Conservation (phyloP, 2,113 vertebrate species). For the Chionomys nivalis region DNA sequence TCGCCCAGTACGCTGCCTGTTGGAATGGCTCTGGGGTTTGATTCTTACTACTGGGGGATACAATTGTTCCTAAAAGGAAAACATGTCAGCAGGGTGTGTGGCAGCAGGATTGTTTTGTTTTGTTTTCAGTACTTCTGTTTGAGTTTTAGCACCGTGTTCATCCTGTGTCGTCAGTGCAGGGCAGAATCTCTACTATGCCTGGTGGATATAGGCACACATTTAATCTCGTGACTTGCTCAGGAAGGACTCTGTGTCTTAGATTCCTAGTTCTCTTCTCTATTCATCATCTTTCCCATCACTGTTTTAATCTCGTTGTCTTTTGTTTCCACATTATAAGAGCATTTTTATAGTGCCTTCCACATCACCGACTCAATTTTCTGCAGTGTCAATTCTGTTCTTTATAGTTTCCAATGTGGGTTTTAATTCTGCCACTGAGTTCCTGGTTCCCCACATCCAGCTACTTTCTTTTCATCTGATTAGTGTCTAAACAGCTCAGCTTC, state of each 20-base stretch:
- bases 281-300: slow-evolving; percentile 45
- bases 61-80: slow-evolving; percentile 27
- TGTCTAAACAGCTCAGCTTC: slow-evolving; percentile 60
- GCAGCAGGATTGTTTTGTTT: not conserved
- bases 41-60: not conserved
- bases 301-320: slow-evolving; percentile 72
- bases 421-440: slow-evolving; percentile 55
- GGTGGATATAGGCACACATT: slow-evolving; percentile 44
- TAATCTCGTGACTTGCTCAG: slow-evolving; percentile 21
- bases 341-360: slow-evolving; percentile 71
- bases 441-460: slow-evolving; percentile 2
- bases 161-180: not conserved
- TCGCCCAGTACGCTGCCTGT: not conserved
- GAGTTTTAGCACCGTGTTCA: not conserved
- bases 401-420: slow-evolving; percentile 60
- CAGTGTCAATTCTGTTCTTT: slow-evolving; percentile 70
- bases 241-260: slow-evolving; percentile 23
- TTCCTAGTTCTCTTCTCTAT: slow-evolving; percentile 30
- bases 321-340: slow-evolving; percentile 49
- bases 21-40: not conserved
- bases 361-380: slow-evolving; percentile 75
- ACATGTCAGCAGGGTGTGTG: not conserved
- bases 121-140: not conserved
- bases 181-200: not conserved
- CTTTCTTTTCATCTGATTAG: slow-evolving; percentile 35